Conservation (phyloP, 2,888 invertebrate genomes). For the Chirona hameri region DNA sequence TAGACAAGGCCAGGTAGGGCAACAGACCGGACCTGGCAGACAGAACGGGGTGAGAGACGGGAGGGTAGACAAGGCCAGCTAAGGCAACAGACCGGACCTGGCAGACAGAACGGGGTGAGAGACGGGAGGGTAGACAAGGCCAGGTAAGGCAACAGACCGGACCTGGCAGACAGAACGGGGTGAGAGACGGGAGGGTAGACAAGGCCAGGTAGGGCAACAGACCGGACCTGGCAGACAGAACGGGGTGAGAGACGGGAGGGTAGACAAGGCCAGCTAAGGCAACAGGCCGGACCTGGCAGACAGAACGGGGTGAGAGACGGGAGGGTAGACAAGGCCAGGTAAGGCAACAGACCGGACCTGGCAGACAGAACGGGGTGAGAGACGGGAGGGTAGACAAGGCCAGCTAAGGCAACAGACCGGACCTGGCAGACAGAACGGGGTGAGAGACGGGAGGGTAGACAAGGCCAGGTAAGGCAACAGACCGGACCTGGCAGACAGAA, state of each 20-base stretch:
- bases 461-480: background rate
- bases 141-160: background rate
- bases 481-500: background rate
- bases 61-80: background rate
- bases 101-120: background rate
- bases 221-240: background rate
- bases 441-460: background rate
- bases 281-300: background rate
- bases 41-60: background rate
- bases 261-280: too few species aligned
- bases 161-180: background rate
- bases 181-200: background rate
- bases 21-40: background rate
- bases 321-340: background rate
- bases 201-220: background rate
- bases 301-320: background rate
- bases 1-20: too few species aligned
- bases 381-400: background rate
- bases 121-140: background rate
- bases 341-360: background rate
- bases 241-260: background rate
- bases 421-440: background rate
- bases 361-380: background rate
- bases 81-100: background rate
- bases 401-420: background rate